Evolutionary conservation across 1,140 invertebrate species (phyloP), one percentile per base, ranked within the genome.

Genomic region (Drosophila ananassae): DNA sequence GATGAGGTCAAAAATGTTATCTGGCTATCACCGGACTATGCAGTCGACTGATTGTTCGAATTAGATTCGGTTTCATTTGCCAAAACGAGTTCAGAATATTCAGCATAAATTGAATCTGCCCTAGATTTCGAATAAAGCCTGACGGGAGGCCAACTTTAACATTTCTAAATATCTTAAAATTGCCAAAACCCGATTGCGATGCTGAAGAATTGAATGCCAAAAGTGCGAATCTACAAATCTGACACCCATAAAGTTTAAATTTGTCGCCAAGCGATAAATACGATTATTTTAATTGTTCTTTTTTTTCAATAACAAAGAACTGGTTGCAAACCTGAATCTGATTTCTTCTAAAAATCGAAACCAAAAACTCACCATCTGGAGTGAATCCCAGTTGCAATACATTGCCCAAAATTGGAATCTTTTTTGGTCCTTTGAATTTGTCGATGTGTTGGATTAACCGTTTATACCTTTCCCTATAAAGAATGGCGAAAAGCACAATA

Each of bases 151-250:
- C 73, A 56, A 55, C 63, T 54, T 24, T 41, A 68, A 74, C 52
- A 74, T 52, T 57, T 44, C 39, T 10, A 10, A 21, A 63, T 63
- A 52, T 17, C 17, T 17, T 52, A 62, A 56, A 46, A 24, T 22
- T 3, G 9, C 13, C 57, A 8, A 74, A 69, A 66, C 71, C 60
- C 39, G 72, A 39, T 74, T 75, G 34, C 4, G 34, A 37, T n/a
- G 34, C 34, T 37, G 12, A 37, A 37, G 34, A 37, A 12, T 54
- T 69, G 72, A 87, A 82, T 87, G 82, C 63, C 79, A 89, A 89
- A 73, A 77, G 83, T 68, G 79, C 67, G 51, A 72, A 76, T 63
- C 56, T 53, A 56, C 52, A 62, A 69, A 55, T 50, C 46, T 41
- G 9, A 52, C 53, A 53, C 10, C 13, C 12, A 62, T 50, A 66